Evolutionary conservation across 2,113 vertebrate genomes (phyloP), one percentile per base, ranked within the genome.

Genomic region (Oreochromis aureus): DNA sequence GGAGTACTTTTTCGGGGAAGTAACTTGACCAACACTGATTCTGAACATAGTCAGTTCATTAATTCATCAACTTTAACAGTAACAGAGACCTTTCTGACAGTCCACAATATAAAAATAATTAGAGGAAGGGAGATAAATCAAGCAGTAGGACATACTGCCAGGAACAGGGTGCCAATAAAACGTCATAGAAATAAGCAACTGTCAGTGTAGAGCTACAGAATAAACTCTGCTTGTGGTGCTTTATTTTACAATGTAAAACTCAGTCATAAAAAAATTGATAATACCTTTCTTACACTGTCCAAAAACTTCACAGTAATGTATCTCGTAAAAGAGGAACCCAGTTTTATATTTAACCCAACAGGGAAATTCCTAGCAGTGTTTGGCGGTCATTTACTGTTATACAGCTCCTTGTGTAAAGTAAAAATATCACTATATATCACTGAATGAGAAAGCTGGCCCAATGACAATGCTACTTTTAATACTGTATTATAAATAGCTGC

Each of bases 401-500:
- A 30, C 7, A 88, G 78, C 82, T 78, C 48, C 46, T 87, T 11
- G 13, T 19, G 8, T 66, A 30, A 46, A 87, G 27, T 82, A 80
- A 87, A 89, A 83, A 30, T 73, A 81, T 82, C 30, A 44, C 22
- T 48, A 88, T 86, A 82, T 86, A 87, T 84, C 27, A 78, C 22
- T 87, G 34, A 81, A 79, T 71, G 76, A 85, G 32, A 79, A 78
- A 86, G 81, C 56, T 84, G 36, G 79, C 22, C 86, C 87, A 89
- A 39, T 87, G 87, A 82, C 86, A 90, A 87, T 48, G n/a, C 80
- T 63, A 81, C 85, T 92, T 89, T 63, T 81, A 53, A 41, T 51
- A 87, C 58, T 48, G 71, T 34, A 15, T 79, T 93, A 94, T 94
- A 94, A 93, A 96, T 93, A 95, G 94, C 79, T 71, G 76, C 11